Evolutionary conservation across 2,113 vertebrate genomes (phyloP).

Genomic region (Sylvietta virens): DNA sequence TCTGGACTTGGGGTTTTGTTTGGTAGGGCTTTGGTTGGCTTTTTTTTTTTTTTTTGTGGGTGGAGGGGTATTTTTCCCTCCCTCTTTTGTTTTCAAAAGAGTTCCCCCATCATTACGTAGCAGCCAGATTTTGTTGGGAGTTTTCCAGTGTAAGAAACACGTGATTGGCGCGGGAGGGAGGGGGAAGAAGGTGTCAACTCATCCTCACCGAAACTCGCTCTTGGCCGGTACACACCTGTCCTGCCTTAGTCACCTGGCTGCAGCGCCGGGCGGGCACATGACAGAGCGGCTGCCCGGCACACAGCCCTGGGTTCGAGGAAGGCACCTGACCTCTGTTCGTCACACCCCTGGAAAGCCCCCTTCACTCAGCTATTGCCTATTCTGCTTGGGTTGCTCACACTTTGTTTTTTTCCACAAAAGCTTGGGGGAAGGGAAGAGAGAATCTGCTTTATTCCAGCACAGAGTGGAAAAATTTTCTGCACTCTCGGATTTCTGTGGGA

Average conservation of each 20-base stretch:
- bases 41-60: background rate
- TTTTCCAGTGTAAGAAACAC: background rate
- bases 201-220: background rate
- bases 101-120: background rate
- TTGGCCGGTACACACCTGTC: background rate
- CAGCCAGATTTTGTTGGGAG: background rate
- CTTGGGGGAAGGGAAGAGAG: background rate
- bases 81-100: background rate
- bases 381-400: constrained; percentile 5
- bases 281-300: background rate
- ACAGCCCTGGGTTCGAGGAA: background rate
- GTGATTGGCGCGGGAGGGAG: background rate
- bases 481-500: background rate
- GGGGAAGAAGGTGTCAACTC: background rate
- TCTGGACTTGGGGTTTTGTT: background rate
- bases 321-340: background rate
- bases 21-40: background rate
- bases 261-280: background rate
- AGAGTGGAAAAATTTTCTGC: background rate
- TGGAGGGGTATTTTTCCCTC: accelerated
- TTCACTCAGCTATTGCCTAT: background rate
- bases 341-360: background rate
- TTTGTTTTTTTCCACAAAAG: constrained; percentile 23
- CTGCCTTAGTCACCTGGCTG: background rate
- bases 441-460: constrained; percentile 13